Base-by-base conservation (phyloP, 2,113 vertebrate species). In the Cyprinodon variegatus region DNA sequence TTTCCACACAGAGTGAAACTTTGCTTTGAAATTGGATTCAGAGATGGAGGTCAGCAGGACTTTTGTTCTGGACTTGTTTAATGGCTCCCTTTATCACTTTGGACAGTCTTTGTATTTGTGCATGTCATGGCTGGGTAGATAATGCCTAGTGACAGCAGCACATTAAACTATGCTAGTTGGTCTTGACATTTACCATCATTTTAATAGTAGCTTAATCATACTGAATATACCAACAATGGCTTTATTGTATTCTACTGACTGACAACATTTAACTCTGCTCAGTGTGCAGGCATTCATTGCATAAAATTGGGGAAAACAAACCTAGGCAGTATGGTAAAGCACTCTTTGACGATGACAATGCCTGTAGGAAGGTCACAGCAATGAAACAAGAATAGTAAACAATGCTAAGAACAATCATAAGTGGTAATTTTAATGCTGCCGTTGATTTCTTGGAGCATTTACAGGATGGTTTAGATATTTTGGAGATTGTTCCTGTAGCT, bases 81-180 rank as follows among this genome's bases (percentile, higher is more conserved):
- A 17, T 15, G 12, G 46, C 57, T 62, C 36, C n/a, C 46, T 53
- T 62, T 50, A 50, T 45, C 20, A 61, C 37, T 40, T 38, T 39
- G 46, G 70, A 67, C 65, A 20, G 45, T 12, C 61, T 79, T 79
- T 79, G 59, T 79, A 39, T 0, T 53, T 61, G 62, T 76, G 15
- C 67, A 65, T 40, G 6, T 61, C 68, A 50, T 39, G 41, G 22
- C 13, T 61, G 43, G 15, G 2, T 39, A 48, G 61, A 59, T 57
- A 65, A 65, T 17, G 50, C 61, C 14, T 38, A 17, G 0, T n/a
- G 68, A 65, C 36, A 40, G 41, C 3, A 22, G 29, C 50, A 36
- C 59, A 62, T 46, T 66, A 41, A 60, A 60, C 22, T 59, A 57
- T 22, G 9, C 37, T 40, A 2, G 5, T 71, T 15, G 29, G n/a